Evolutionary conservation across 37 sponge, comb jelly and placozoan species (phyloP).

Genomic region (Aphrocallistes beatrix): DNA sequence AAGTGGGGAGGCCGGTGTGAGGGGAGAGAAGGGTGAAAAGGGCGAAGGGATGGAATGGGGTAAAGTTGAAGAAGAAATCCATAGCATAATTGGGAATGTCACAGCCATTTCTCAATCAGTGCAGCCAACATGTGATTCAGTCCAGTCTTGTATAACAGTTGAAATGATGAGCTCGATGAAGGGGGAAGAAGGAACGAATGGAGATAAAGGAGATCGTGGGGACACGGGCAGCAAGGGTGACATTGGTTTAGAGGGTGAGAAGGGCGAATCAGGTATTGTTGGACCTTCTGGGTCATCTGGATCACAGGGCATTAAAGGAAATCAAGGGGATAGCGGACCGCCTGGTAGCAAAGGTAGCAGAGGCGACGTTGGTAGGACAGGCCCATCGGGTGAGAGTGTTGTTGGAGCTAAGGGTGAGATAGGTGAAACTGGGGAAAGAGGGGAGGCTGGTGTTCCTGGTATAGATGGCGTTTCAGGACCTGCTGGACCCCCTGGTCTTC

Average conservation of each 20-base stretch:
- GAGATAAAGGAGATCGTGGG: slow-evolving; percentile 19
- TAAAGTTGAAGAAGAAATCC: not conserved
- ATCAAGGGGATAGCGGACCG: not conserved
- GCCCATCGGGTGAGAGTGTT: not conserved
- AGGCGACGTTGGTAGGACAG: not conserved
- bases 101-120: not conserved
- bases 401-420: slow-evolving; percentile 10
- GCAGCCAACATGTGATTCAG: not conserved
- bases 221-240: not conserved
- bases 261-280: not conserved
- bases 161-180: not conserved
- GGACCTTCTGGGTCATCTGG: not conserved
- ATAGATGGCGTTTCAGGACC: not conserved
- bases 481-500: not conserved
- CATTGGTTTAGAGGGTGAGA: not conserved
- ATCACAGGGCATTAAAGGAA: not conserved
- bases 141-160: not conserved
- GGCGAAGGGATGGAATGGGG: not conserved
- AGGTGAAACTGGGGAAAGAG: slow-evolving; percentile 21
- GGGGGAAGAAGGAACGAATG: slow-evolving; percentile 3
- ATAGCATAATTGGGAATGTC: not conserved
- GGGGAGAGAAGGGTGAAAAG: not conserved
- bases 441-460: slow-evolving; percentile 14
- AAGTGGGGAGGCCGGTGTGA: slow-evolving; percentile 14
- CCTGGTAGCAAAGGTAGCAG: not conserved